Evolutionary conservation across 2,888 invertebrate genomes (phyloP), one percentile per base, ranked within the genome.

Genomic region (Ichneumoninae sp.): DNA sequence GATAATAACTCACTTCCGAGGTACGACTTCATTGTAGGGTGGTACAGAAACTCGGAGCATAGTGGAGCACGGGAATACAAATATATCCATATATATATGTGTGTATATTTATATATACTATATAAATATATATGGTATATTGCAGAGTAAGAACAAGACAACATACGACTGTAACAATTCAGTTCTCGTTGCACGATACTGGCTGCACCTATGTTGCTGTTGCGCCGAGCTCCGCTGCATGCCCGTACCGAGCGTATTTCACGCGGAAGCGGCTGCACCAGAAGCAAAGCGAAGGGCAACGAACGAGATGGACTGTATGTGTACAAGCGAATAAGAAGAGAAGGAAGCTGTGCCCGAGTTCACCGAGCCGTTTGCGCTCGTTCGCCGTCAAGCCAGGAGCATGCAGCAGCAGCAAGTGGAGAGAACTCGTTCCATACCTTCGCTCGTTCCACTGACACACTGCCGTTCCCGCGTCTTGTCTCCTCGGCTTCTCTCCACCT

Each of bases 361-460:
- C 57, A 69, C 81, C 74, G 79, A 54, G 47, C 69, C 74, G 77
- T 84, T 84, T 68, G 72, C 26, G 69, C 62, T 60, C 52, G 69
- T 62, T 70, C 57, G 44, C 60, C 74, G 62, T 47, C 69, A 40
- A 52, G 36, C 36, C 22, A 78, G 33, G 70, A 69, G 57, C 74
- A 84, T 40, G 57, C 36, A 26, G 54, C 65, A 70, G 19, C 82
- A 33, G 19, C 70, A 75, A 82, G 75, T 66, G 79, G 30, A 62
- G 85, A 69, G 72, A 90, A 90, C 88, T 82, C 82, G 89, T 90
- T 90, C 77, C 72, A 60, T 71, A 79, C 75, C 75, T 79, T 79
- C 66, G 33, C 85, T 78, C 86, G 89, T 87, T 89, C 89, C 87
- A 88, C 90, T 90, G 90, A 90, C 90, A 91, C 88, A 90, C 90